phyloP scores from a whole-genome alignment of 2,888 invertebrate genomes.

The Drosophila parthenogenetica region DNA sequence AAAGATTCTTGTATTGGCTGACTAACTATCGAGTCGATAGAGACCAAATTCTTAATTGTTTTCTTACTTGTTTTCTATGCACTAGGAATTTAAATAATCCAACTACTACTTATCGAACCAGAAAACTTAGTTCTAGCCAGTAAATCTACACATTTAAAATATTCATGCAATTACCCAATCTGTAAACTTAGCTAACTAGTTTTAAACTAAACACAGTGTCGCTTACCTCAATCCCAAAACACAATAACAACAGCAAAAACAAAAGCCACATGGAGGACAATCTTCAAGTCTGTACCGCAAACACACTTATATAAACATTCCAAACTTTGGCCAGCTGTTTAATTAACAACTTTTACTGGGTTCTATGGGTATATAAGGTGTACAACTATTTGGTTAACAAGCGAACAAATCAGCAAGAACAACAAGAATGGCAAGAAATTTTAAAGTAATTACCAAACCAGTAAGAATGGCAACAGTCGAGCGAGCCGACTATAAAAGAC shows the following conservation, averaged over 20 bases:
- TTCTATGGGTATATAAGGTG: conserved; percentile 20
- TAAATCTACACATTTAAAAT: conserved; percentile 22
- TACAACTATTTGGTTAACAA: conserved; percentile 53
- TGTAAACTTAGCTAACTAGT: conserved; percentile 27
- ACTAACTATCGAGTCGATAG: too few species aligned
- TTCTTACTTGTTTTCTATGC: too few species aligned
- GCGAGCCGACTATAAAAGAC: too few species aligned
- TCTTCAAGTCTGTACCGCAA: conserved; percentile 14
- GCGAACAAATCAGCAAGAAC: conserved; percentile 45
- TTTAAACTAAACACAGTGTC: conserved; percentile 18
- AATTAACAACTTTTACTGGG: conserved; percentile 64
- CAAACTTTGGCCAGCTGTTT: conserved; percentile 53
- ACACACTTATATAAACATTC: conserved; percentile 32
- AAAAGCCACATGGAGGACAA: conserved; percentile 10
- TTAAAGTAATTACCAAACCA: conserved; percentile 10
- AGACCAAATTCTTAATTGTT: too few species aligned
- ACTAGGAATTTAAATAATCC: neutral
- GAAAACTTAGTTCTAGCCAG: conserved; percentile 6
- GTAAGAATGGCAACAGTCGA: conserved; percentile 13
- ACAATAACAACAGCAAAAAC: conserved; percentile 2
- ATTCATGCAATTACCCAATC: conserved; percentile 22
- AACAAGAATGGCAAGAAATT: conserved; percentile 16
- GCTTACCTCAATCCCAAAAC: neutral
- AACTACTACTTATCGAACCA: conserved; percentile 4
- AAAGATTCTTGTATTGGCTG: too few species aligned